Percentiles rank a stretch among this genome's conserved stretches.
Evolutionary conservation across 2,797 vertebrate genomes (phyloP).

Genomic region (Gymnopithys bicolor): DNA sequence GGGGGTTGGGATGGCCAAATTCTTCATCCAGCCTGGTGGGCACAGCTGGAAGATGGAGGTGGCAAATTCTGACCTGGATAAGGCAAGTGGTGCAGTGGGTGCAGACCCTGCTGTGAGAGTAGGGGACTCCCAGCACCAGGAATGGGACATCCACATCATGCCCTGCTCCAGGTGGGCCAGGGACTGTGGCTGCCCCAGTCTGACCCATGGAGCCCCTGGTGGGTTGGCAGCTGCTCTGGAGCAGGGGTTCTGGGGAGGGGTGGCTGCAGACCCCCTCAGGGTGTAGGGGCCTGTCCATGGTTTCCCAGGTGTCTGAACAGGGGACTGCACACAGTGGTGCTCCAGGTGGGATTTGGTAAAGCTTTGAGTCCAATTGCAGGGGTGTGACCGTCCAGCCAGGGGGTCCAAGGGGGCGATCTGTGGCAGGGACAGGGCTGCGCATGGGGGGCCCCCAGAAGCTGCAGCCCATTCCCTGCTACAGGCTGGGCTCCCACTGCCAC

Average conservation of each 20-base stretch:
- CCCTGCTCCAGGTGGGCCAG: neutral
- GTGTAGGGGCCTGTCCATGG: too few relatives aligned
- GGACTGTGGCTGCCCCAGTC: neutral
- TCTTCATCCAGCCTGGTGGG: fast-evolving
- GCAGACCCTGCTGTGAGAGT: neutral
- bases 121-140: neutral
- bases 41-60: neutral
- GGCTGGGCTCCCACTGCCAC: neutral
- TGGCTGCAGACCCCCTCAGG: neutral
- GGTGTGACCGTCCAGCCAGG: fast-evolving
- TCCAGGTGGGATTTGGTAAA: neutral
- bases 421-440: neutral
- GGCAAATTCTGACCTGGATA: neutral
- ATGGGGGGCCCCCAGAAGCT: neutral
- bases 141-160: neutral
- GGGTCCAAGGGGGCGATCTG: neutral
- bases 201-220: neutral
- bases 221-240: neutral
- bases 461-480: neutral
- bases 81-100: neutral
- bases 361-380: neutral
- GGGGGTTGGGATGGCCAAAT: fast-evolving
- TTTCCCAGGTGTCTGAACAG: fast-evolving
- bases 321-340: neutral
- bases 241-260: too few relatives aligned